These are phyloP conservation scores for Trachelus stipa DNA, from an alignment of 2,888 invertebrate species.

Conservation along the genomic window DNA sequence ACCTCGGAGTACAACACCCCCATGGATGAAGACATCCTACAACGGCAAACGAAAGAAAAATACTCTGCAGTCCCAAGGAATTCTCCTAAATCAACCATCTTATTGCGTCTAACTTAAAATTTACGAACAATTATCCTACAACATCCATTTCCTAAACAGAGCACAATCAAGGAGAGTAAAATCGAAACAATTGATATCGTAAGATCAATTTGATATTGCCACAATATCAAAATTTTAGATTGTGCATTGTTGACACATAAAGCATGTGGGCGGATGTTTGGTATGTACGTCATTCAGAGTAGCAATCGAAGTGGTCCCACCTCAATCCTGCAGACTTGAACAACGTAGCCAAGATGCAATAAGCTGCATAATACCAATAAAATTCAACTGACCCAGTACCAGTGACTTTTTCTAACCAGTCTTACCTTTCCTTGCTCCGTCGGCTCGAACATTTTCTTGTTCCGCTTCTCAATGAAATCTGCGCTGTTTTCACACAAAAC, in stretches of 20 bases:
- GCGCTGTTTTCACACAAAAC: not conserved
- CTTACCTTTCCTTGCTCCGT: slow-evolving; percentile 61
- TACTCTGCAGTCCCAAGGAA: not conserved
- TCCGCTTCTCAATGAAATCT: not conserved
- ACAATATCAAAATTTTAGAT: not conserved
- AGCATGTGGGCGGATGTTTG: slow-evolving; percentile 21
- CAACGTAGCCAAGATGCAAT: not conserved
- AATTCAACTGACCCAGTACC: not conserved
- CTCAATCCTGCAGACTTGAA: not conserved
- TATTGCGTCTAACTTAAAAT: slow-evolving; percentile 5
- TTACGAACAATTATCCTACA: not conserved
- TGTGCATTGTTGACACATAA: slow-evolving; percentile 15
- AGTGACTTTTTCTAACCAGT: not conserved
- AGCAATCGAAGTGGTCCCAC: not conserved
- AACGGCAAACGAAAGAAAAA: slow-evolving; percentile 31
- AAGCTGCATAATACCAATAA: not conserved
- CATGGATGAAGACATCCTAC: slow-evolving; percentile 82
- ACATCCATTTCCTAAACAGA: not conserved
- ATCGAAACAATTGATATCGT: not conserved
- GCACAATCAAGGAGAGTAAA: not conserved
- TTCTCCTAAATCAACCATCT: not conserved
- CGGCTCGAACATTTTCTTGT: slow-evolving; percentile 56
- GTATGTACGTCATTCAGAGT: not conserved
- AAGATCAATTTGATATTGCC: not conserved
- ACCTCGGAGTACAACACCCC: slow-evolving; percentile 80